Evolutionary conservation across 2,113 vertebrate genomes (phyloP).

Genomic region (Blennius ocellaris): DNA sequence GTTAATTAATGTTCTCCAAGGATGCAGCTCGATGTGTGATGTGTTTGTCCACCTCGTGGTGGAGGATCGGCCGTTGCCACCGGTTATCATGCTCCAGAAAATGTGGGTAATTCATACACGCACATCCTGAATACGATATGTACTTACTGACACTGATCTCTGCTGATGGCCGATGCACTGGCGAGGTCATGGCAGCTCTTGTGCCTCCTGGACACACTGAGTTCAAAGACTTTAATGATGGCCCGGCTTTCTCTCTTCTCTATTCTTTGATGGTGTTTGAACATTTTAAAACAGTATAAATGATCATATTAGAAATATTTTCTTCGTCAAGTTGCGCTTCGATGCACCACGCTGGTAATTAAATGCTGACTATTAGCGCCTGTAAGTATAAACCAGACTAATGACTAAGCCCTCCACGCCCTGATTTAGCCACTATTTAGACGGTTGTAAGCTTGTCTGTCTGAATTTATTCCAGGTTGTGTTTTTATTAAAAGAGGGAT

Average conservation of each 20-base stretch:
- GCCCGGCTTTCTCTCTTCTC: constrained; percentile 11
- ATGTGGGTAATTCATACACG: constrained; percentile 12
- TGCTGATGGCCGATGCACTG: constrained; percentile 54
- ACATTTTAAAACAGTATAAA: background rate
- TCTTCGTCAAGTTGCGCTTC: background rate
- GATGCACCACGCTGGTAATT: constrained; percentile 13
- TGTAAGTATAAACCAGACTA: constrained; percentile 29
- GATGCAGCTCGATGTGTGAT: background rate
- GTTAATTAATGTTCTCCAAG: background rate
- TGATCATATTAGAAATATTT: background rate
- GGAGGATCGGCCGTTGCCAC: background rate
- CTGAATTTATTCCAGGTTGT: constrained; percentile 50
- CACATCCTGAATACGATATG: background rate
- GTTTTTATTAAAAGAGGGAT: constrained; percentile 49
- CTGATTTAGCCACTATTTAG: constrained; percentile 17
- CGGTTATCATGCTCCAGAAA: background rate
- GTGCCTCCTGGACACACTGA: constrained; percentile 54
- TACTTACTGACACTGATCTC: constrained; percentile 45
- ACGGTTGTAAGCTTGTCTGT: constrained; percentile 5
- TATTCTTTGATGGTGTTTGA: background rate
- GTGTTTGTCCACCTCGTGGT: background rate
- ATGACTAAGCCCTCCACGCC: constrained; percentile 35
- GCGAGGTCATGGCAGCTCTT: constrained; percentile 60
- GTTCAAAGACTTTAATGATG: constrained; percentile 55
- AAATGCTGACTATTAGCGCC: constrained; percentile 40